Base-by-base conservation (phyloP, 2,888 invertebrate species). In the Oithona nana region DNA sequence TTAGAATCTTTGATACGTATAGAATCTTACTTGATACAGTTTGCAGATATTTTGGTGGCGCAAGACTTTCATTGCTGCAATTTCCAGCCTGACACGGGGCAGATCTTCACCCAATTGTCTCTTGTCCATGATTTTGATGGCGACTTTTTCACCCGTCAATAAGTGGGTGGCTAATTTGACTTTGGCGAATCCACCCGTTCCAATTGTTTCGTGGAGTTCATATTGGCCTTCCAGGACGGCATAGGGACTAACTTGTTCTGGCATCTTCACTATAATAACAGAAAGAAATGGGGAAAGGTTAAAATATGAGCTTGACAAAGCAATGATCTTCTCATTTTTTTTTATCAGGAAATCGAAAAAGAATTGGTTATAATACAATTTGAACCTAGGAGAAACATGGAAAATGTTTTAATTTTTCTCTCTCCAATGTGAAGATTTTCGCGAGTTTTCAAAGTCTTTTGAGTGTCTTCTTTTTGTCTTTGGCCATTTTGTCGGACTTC, bases 51-150 rank as follows among this genome's bases (percentile, higher is more conserved):
- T 80, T 68, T 81, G 80, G 73, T 86, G 85, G 28, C 77, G 76
- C 22, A 86, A 73, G 55, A 77, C 75, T 70, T 84, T 82, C 70
- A 86, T 75, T 1, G 86, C 86, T 68, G 81, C 80, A 56, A 88
- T 78, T 73, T 87, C 87, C 48, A 82, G 74, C 28, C 59, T 26
- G 2, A 63, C 28, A 3, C 58, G 56, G 2, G 59, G 51, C 48
- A 63, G 51, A 71, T 77, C 75, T 73, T 82, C 82, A 62, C 84
- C 84, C 59, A 87, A 73, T 56, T 77, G 74, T 57, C 75, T 74
- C 73, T 87, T 87, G 69, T 86, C 82, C 81, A 88, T 84, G 61
- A 86, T 84, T 74, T 87, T 87, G 65, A 87, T 80, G 54, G 87
- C 87, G 60, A 86, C 86, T 72, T 83, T 83, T 71, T 86, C 84